Evolutionary conservation across 2,113 vertebrate species (phyloP).

Genomic region (Cyprinus carpio): DNA sequence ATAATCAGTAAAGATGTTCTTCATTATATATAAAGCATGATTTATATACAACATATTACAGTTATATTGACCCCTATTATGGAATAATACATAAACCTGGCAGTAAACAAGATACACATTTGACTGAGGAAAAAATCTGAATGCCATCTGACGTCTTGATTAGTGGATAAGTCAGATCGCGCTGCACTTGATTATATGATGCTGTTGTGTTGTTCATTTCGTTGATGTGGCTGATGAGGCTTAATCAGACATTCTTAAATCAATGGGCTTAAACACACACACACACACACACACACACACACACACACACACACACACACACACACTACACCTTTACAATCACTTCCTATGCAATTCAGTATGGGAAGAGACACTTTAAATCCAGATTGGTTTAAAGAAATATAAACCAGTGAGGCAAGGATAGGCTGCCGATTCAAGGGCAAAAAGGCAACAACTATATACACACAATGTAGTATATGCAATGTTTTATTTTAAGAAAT

Average conservation of each 20-base stretch:
- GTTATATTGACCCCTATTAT: conserved; percentile 42
- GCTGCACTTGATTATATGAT: conserved; percentile 51
- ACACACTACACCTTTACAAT: conserved; percentile 5
- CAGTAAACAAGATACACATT: conserved; percentile 26
- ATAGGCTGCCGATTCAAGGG: not conserved
- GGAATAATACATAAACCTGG: not conserved
- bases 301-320: conserved; percentile 27
- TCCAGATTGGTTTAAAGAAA: conserved; percentile 2
- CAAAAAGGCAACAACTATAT: too few relatives aligned
- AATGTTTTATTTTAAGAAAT: too few relatives aligned
- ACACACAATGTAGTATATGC: too few relatives aligned
- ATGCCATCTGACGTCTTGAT: conserved; percentile 46
- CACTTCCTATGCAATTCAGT: conserved; percentile 37
- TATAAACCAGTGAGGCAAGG: conserved; percentile 6
- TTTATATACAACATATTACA: conserved; percentile 11
- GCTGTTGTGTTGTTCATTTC: conserved; percentile 43
- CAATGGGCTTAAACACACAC: conserved; percentile 41
- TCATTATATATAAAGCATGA: not conserved
- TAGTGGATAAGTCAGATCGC: conserved; percentile 46
- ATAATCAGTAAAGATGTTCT: not conserved
- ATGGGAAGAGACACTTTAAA: conserved; percentile 34
- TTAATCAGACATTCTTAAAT: conserved; percentile 56
- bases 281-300: conserved; percentile 26
- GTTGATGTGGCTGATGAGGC: conserved; percentile 57
- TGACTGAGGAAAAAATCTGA: not conserved